Conservation (phyloP, 2,113 vertebrate genomes). For the Daphoenositta chrysoptera region DNA sequence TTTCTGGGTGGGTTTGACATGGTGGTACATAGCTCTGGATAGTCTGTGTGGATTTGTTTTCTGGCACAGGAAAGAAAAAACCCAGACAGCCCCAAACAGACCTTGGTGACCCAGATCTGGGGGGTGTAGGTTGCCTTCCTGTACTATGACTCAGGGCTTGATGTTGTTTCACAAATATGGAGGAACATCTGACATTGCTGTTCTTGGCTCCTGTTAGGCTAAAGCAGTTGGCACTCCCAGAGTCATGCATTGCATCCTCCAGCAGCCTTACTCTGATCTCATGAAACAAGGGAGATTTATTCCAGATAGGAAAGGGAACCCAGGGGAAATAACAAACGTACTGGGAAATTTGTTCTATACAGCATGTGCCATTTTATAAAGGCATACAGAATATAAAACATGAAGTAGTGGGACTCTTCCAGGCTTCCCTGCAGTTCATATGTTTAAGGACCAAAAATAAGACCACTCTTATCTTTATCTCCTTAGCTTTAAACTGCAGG, state of each 20-base stretch:
- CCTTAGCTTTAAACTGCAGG: neutral
- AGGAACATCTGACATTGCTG: neutral
- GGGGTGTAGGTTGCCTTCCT: neutral
- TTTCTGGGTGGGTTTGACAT: neutral
- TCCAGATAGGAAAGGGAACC: neutral
- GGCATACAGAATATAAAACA: neutral
- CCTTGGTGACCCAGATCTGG: neutral
- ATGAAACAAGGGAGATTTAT: neutral
- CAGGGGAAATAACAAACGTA: neutral
- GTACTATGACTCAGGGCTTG: neutral
- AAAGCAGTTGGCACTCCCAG: neutral
- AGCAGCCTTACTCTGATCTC: neutral
- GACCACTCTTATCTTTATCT: neutral
- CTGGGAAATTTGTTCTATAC: neutral
- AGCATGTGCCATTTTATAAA: neutral
- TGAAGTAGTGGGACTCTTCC: neutral
- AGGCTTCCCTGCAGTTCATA: neutral
- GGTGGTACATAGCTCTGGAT: neutral
- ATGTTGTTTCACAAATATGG: neutral
- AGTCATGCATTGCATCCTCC: neutral
- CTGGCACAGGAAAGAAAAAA: neutral
- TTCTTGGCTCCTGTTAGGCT: neutral
- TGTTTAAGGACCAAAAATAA: slow-evolving; percentile 11
- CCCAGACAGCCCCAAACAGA: neutral
- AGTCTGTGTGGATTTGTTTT: neutral